Conservation (phyloP, 2,888 invertebrate species). For the Philaethria dido region DNA sequence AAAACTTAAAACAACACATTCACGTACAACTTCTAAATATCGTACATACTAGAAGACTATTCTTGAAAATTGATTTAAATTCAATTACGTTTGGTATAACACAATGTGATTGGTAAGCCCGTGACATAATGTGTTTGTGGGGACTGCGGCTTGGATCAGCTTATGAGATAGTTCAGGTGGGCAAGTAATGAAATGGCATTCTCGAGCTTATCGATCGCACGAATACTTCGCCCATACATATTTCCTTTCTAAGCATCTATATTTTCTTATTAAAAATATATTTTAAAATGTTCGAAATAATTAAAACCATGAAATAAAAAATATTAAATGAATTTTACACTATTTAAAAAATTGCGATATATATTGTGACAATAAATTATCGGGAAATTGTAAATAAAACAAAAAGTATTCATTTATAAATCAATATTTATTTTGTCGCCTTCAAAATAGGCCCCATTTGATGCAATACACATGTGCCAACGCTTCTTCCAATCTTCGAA, state of each 20-base stretch:
- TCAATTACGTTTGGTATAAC: conserved; percentile 14
- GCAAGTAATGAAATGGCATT: conserved; percentile 58
- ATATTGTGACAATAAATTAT: no score
- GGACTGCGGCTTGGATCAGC: conserved; percentile 20
- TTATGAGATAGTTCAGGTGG: conserved; percentile 32
- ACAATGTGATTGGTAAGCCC: conserved; percentile 12
- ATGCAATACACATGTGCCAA: no score
- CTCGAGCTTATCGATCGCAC: conserved; percentile 60
- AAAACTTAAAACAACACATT: no score
- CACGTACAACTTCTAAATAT: not conserved
- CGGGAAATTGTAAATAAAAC: no score
- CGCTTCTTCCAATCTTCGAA: no score
- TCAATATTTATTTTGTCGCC: no score
- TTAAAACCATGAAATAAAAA: no score
- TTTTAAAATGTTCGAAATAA: no score
- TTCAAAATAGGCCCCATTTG: no score
- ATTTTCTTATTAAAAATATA: not conserved
- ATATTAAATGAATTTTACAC: no score
- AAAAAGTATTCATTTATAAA: no score
- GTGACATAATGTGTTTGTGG: conserved; percentile 25
- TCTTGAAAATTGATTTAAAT: conserved; percentile 8
- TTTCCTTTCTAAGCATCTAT: conserved; percentile 15
- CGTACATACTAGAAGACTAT: not conserved
- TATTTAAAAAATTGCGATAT: no score
- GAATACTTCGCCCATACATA: conserved; percentile 51